Evolutionary conservation across 1,140 invertebrate genomes (phyloP).

Genomic region (Cyrtorhinus lividipennis): DNA sequence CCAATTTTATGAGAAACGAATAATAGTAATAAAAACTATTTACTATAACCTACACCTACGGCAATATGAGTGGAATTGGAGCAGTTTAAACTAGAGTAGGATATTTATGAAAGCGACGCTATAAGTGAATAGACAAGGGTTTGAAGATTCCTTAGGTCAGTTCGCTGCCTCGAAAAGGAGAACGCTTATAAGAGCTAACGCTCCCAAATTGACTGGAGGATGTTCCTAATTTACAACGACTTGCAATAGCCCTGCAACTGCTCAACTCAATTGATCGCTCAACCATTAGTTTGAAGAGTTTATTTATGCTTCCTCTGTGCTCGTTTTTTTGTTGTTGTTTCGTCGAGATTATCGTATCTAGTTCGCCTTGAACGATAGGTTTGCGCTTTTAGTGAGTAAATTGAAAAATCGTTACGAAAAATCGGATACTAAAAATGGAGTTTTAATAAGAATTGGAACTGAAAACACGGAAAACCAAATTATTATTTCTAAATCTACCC

Average conservation of each 20-base stretch:
- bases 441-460: no score
- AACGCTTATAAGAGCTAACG: background rate
- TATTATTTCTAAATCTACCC: background rate
- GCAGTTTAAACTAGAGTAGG: no score
- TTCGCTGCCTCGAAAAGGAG: background rate
- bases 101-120: no score
- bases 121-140: background rate
- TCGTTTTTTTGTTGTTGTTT: background rate
- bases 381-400: background rate
- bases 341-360: background rate
- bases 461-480: no score
- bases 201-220: background rate
- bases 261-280: background rate
- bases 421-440: no score
- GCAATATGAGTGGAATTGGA: background rate
- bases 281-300: background rate
- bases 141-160: background rate
- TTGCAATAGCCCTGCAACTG: background rate
- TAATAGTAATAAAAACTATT: background rate
- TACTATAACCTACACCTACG: background rate
- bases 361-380: background rate
- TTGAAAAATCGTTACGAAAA: no score
- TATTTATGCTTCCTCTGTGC: background rate
- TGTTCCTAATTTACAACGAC: background rate
- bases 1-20: background rate